phyloP scores from a whole-genome alignment of 2,113 vertebrate genomes.

The Tonatia bakeri region DNA sequence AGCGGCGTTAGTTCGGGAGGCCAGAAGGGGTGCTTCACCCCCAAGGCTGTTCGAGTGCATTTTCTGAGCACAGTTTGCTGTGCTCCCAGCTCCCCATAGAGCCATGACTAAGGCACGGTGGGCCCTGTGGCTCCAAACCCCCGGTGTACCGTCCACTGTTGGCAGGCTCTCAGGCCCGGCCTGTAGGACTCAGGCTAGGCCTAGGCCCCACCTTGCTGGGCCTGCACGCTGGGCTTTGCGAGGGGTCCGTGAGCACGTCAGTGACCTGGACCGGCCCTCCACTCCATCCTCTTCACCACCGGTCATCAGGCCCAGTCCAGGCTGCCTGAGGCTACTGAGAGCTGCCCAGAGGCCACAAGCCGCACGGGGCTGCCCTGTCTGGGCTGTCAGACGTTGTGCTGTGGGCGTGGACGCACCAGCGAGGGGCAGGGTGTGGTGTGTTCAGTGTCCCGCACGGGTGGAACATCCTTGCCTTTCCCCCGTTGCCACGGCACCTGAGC shows the following conservation, averaged over 20 bases:
- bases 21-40: neutral
- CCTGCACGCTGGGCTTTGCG: neutral
- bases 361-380: fast-evolving
- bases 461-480: neutral
- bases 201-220: neutral
- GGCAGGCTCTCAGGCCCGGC: fast-evolving
- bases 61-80: neutral
- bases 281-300: neutral
- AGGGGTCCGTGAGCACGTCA: neutral
- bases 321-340: neutral
- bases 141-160: fast-evolving
- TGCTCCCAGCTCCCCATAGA: neutral
- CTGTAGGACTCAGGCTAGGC: neutral
- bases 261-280: fast-evolving
- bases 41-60: neutral
- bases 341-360: neutral
- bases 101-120: fast-evolving
- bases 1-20: fast-evolving
- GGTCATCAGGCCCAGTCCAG: fast-evolving
- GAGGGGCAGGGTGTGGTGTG: fast-evolving
- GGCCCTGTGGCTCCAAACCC: neutral
- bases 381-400: neutral
- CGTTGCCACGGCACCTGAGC: neutral
- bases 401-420: fast-evolving
- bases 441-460: fast-evolving